phyloP scores from a whole-genome alignment of 1,140 invertebrate species.

The Cotesia chilonis region DNA sequence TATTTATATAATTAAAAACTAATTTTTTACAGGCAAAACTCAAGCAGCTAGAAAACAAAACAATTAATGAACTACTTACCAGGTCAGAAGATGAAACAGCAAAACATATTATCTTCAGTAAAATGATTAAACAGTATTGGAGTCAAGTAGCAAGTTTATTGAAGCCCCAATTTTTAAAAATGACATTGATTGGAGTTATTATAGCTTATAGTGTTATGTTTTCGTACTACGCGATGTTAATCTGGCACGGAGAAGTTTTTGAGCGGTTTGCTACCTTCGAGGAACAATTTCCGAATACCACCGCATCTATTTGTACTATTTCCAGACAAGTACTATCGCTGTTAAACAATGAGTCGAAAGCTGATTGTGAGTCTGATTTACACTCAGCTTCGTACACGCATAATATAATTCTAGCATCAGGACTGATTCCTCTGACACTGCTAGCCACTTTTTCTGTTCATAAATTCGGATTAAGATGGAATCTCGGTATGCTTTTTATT shows the following conservation, averaged over 20 bases:
- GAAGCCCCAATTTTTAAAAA: conserved; percentile 29
- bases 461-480: too few relatives aligned
- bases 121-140: too few relatives aligned
- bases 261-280: conserved; percentile 70
- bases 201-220: conserved; percentile 38
- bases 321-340: conserved; percentile 42
- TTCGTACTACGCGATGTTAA: conserved; percentile 72
- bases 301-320: conserved; percentile 70
- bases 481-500: too few relatives aligned
- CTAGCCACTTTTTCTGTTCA: too few relatives aligned
- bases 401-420: too few relatives aligned
- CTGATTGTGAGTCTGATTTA: too few relatives aligned
- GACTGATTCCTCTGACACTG: too few relatives aligned
- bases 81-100: too few relatives aligned
- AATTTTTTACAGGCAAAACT: neutral
- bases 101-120: too few relatives aligned
- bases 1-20: neutral
- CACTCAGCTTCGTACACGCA: too few relatives aligned
- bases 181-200: conserved; percentile 24
- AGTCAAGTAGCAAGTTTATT: neutral
- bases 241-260: conserved; percentile 76
- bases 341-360: too few relatives aligned
- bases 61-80: neutral
- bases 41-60: neutral
- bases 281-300: conserved; percentile 60